Conservation (phyloP, 2,888 invertebrate genomes). For the Orchesella flavescens region DNA sequence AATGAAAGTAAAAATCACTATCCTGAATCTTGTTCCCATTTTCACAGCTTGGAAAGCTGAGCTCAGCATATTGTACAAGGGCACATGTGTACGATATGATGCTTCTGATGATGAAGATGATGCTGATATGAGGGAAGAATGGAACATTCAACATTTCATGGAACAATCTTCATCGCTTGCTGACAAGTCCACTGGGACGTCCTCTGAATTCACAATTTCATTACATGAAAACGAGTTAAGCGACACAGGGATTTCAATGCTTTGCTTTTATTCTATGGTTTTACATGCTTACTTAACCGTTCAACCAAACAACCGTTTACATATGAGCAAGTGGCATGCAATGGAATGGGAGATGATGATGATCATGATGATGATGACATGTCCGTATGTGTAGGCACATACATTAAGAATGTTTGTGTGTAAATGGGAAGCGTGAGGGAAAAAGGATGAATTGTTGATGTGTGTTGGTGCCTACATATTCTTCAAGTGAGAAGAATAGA, state of each 20-base stretch:
- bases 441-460: background rate
- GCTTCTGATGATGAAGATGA: background rate
- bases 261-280: conserved; percentile 2
- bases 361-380: too few species aligned
- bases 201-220: conserved; percentile 70
- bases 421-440: background rate
- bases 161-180: conserved; percentile 22
- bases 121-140: conserved; percentile 9
- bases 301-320: conserved; percentile 44
- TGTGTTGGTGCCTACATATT: background rate
- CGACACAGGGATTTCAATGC: conserved; percentile 26
- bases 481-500: background rate
- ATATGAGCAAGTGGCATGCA: conserved; percentile 12
- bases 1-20: background rate
- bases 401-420: background rate
- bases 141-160: conserved; percentile 20
- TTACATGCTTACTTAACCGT: conserved; percentile 47
- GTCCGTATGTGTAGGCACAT: conserved; percentile 8
- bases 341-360: background rate
- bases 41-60: conserved; percentile 10
- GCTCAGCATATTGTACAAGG: background rate
- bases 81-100: background rate
- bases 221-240: conserved; percentile 60
- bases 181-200: conserved; percentile 66
- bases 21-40: background rate